These are phyloP conservation scores for Pseudomyrmex concolor DNA, from an alignment of 1,140 invertebrate species.

Conservation along the genomic window DNA sequence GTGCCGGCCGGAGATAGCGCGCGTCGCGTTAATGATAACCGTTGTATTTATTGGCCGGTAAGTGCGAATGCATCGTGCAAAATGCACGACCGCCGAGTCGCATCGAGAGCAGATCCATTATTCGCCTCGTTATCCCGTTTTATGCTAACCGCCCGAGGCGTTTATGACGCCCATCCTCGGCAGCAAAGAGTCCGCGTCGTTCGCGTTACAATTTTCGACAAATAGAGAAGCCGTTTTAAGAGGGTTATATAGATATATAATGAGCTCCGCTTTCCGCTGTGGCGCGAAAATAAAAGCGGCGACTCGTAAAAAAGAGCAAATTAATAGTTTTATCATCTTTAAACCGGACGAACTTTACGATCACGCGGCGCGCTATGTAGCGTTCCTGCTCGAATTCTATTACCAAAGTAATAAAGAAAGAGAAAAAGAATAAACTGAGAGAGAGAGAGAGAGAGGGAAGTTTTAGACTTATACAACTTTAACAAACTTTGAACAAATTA, in stretches of 20 bases:
- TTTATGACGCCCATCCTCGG: conserved; percentile 20
- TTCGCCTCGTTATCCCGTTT: conserved; percentile 62
- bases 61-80: conserved; percentile 19
- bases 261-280: neutral
- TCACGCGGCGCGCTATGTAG: too few species aligned
- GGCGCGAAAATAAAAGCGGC: conserved; percentile 4
- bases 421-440: too few species aligned
- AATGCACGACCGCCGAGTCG: conserved; percentile 20
- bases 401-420: too few species aligned
- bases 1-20: conserved; percentile 23
- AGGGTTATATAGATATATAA: too few species aligned
- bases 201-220: conserved; percentile 30
- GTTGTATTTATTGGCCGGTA: conserved; percentile 41
- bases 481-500: neutral
- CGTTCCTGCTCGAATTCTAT: too few species aligned
- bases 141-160: conserved; percentile 34
- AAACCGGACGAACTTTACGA: too few species aligned
- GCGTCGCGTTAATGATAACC: neutral
- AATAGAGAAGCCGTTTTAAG: conserved; percentile 21
- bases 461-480: too few species aligned
- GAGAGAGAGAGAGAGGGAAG: too few species aligned
- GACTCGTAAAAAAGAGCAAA: neutral
- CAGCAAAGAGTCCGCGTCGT: neutral
- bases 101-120: conserved; percentile 56
- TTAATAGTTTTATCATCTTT: conserved; percentile 10